Conservation (phyloP, 2,113 vertebrate genomes). For the Nymphicus hollandicus region DNA sequence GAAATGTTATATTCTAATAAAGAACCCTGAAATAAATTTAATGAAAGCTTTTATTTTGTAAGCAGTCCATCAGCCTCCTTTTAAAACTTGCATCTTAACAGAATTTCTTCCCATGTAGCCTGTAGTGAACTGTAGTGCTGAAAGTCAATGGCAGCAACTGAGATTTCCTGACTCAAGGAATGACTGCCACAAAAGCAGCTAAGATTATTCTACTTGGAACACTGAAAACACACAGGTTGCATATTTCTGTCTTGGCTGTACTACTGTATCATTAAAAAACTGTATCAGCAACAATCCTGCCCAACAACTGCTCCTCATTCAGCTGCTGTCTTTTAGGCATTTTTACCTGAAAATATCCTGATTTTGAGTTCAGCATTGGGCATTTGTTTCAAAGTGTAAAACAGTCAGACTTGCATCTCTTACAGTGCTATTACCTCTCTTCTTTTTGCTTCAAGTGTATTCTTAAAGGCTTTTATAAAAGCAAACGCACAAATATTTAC, state of each 20-base stretch:
- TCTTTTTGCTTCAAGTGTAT: neutral
- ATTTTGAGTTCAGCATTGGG: neutral
- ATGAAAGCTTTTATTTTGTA: neutral
- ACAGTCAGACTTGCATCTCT: neutral
- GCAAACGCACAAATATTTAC: neutral
- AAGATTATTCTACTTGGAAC: neutral
- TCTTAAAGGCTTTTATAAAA: slow-evolving; percentile 1
- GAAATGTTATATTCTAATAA: neutral
- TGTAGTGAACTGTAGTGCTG: neutral
- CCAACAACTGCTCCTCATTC: neutral
- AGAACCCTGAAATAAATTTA: neutral
- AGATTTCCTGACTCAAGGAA: neutral
- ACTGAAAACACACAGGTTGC: neutral
- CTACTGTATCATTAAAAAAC: neutral
- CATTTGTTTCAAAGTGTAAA: neutral
- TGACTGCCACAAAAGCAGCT: neutral
- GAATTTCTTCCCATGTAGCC: neutral
- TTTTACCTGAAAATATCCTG: neutral
- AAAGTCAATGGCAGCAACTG: neutral
- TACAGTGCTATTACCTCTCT: neutral
- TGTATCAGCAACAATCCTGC: neutral
- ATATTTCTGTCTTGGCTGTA: neutral
- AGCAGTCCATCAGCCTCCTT: neutral
- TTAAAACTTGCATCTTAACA: neutral
- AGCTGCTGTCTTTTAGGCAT: neutral